Base-by-base conservation (phyloP, 2,888 invertebrate genomes). In the Axea sp. region DNA sequence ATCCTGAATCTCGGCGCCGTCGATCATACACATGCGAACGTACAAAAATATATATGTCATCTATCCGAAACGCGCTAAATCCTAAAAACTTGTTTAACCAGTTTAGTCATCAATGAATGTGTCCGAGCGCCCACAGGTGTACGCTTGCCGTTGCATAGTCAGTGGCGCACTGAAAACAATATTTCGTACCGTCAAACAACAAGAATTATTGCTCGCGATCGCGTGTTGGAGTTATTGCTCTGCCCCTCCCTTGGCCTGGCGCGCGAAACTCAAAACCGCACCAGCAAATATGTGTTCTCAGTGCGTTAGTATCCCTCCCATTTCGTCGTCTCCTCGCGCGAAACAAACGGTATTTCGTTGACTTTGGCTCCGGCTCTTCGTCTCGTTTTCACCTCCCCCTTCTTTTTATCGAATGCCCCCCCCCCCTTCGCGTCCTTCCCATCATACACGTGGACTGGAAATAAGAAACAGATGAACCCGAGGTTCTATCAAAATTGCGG, bases 31-130 rank as follows among this genome's bases (percentile, higher is more conserved):
- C 73, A 79, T 83, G 84, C 85, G 84, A 86, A 85, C 82, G 86
- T 87, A 87, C 85, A 87, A 87, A 87, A 87, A 87, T 87, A 87
- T 86, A 86, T 86, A 83, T 82, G 82, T 86, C 77, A 85, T 86
- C 83, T 87, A 86, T 86, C 79, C 80, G 80, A 85, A 80, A 84
- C 83, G 82, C 81, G 53, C 64, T 84, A 84, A 82, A 82, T 81
- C 80, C 84, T 85, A 85, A 85, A 86, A 85, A 84, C 82, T 81
- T 81, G 80, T 84, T 77, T 78, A 80, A 81, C 72, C 81, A 76
- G 78, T 77, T 72, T 65, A 78, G 77, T 78, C n/a, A n/a, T n/a
- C 60, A 76, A 78, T 81, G 24, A 43, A 28, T 60, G 57, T 73
- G 49, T 67, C 75, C 78, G 80, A 81, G 81, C 80, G 82, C 77